Evolutionary conservation across 2,113 vertebrate species (phyloP).

Genomic region (Zosterops hypoxanthus): DNA sequence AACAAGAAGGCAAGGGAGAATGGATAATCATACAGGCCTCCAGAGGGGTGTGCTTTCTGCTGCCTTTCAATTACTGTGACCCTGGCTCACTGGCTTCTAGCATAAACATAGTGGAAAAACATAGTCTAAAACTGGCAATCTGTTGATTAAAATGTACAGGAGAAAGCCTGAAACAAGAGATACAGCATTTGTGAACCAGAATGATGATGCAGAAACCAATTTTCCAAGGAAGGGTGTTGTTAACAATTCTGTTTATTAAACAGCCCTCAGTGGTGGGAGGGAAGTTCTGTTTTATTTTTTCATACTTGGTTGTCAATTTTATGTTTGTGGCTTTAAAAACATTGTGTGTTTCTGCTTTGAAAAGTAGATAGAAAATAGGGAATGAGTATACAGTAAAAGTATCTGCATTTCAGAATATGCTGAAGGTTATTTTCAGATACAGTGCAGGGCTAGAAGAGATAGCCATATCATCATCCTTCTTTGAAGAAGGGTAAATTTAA

Average conservation of each 20-base stretch:
- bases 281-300: slow-evolving; percentile 3
- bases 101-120: neutral
- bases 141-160: neutral
- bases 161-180: neutral
- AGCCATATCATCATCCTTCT: neutral
- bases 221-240: neutral
- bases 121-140: neutral
- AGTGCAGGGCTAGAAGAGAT: neutral
- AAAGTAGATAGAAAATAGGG: neutral
- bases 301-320: neutral
- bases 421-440: neutral
- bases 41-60: neutral
- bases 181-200: neutral
- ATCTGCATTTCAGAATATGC: neutral
- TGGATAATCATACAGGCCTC: neutral
- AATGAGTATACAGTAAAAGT: neutral
- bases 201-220: neutral
- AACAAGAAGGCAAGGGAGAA: neutral
- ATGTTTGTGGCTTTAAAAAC: neutral
- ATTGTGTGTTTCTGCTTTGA: neutral
- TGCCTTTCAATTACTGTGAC: neutral
- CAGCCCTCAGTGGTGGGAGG: neutral
- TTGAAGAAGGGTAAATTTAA: neutral
- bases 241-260: neutral
- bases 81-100: neutral